Base-by-base conservation (phyloP, 2,797 vertebrate genomes). In the Sebastes paucispinis region DNA sequence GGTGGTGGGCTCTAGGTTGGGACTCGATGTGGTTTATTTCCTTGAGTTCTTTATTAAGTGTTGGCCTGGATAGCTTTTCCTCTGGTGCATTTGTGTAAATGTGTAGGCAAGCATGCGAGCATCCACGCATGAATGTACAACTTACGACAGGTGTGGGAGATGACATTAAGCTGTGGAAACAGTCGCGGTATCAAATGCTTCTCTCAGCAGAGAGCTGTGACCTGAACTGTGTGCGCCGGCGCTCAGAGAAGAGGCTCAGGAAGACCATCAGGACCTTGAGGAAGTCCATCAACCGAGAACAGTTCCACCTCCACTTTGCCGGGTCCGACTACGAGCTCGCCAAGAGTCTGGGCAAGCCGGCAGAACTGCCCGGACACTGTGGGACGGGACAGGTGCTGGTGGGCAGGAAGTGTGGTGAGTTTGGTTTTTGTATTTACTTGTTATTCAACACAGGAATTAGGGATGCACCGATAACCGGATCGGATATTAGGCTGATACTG, bases 331-430 rank as follows among this genome's bases (percentile, higher is more conserved):
- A 97, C 0, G 96, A 98, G 72, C 89, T 97, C 27, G 93, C 95
- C 79, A 97, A 94, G 68, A 98, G 94, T 91, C 79, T 92, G 24
- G 86, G 88, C 13, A 94, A 93, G 85, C 86, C 93, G 0, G 79
- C 94, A 0, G 96, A 97, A 29, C 81, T 88, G 39, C 4, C 95
- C 31, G 97, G 97, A 60, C 88, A 94, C 76, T 99, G 98, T 32
- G 91, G 87, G 36, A 91, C 88, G 5, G 98, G 97, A 54, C 97
- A 98, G 90, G 83, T 96, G 79, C 93, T 93, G 0, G 64, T 92
- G n/a, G 96, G 97, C 87, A 96, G 90, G 93, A 97, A 96, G 88
- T 99, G 98, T 92, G 97, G 98, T 99, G 93, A 98, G 96, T 94
- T 66, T 22, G 22, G 7, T 69, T 74, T 39, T 47, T 54, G 12